phyloP scores from a whole-genome alignment of 2,888 invertebrate species.

The Tineola bisselliella region DNA sequence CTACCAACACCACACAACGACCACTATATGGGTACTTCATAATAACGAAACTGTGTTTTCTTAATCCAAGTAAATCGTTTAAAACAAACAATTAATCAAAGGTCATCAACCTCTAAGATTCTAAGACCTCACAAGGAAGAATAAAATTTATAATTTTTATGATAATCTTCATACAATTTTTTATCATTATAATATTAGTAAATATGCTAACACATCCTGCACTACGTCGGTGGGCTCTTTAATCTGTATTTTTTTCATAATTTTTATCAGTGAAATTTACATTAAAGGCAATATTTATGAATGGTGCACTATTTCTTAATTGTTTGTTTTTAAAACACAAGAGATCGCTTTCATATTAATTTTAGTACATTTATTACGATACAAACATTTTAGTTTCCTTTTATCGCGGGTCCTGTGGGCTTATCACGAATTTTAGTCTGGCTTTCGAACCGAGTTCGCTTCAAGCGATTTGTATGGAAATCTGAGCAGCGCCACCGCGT shows the following conservation, averaged over 20 bases:
- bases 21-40: too few species aligned
- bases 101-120: not conserved
- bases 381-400: too few species aligned
- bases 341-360: not conserved
- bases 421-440: too few species aligned
- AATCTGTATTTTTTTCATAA: not conserved
- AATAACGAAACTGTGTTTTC: too few species aligned
- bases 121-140: not conserved
- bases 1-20: too few species aligned
- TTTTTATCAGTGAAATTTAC: slow-evolving; percentile 1
- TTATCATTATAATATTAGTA: not conserved
- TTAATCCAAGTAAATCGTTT: too few species aligned
- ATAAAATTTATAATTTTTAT: not conserved
- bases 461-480: too few species aligned
- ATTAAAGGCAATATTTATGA: not conserved
- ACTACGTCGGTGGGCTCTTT: slow-evolving; percentile 9
- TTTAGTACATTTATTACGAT: not conserved
- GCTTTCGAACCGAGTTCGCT: too few species aligned
- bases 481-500: too few species aligned
- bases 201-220: not conserved
- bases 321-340: not conserved
- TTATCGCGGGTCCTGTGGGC: too few species aligned
- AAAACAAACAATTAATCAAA: not conserved
- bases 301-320: not conserved
- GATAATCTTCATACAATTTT: not conserved